Base-by-base conservation (phyloP, 2,888 invertebrate genomes). In the Druceiella hillmani region DNA sequence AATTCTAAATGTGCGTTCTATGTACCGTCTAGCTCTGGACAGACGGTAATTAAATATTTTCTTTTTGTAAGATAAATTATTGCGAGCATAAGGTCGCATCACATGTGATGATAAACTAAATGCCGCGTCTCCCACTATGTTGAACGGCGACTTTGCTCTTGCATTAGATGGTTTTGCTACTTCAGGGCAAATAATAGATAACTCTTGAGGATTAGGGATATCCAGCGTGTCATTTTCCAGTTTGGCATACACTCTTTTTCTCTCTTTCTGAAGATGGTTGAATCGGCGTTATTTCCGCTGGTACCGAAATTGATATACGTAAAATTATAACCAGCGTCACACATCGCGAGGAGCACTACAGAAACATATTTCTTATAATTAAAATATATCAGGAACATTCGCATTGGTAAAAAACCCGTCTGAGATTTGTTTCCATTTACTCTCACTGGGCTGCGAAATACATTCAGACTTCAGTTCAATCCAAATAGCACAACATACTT, bases 41-140 rank as follows among this genome's bases (percentile, higher is more conserved):
- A 25, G 26, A 25, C 26, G 26, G 12, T 25, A 25, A 25, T 25
- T 25, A 25, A 25, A 25, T 25, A 25, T 25, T 25, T 25, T 25
- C 26, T 25, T 10, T 25, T 25, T 25, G 12, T 6, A 25, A 11
- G 26, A 25, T 25, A 12, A 25, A 12, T 25, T 25, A 25, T 25
- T 12, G 12, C 26, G 26, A 25, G 26, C 26, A 25, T 25, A 25
- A 10, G 26, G 26, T 25, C 26, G 26, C 26, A 25, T 25, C 26
- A 25, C 26, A 25, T 25, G n/a, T n/a, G n/a, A n/a, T n/a, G n/a
- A n/a, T n/a, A n/a, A n/a, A n/a, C n/a, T n/a, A n/a, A n/a, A n/a
- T n/a, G n/a, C n/a, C n/a, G n/a, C n/a, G n/a, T n/a, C n/a, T n/a
- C n/a, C n/a, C n/a, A n/a, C n/a, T n/a, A n/a, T n/a, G n/a, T n/a